These are phyloP conservation scores for Hipposideros larvatus DNA, from an alignment of 2,797 vertebrate species.

Conservation along the genomic window DNA sequence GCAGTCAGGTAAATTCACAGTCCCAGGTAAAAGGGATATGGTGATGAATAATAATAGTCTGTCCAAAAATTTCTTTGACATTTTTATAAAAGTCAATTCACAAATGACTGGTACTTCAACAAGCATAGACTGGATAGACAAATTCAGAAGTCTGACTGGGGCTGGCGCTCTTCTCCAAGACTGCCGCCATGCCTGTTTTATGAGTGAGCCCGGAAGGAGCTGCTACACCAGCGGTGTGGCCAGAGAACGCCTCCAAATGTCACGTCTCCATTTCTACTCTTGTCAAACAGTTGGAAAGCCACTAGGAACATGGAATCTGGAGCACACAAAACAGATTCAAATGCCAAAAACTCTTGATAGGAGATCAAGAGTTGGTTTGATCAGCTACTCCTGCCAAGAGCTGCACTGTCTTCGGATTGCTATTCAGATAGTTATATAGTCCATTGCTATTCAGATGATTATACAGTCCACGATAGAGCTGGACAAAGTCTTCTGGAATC, in stretches of 20 bases:
- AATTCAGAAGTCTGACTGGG: slow-evolving; percentile 87
- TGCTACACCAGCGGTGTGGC: slow-evolving; percentile 86
- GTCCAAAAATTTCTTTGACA: slow-evolving; percentile 98
- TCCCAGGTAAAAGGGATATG: slow-evolving; percentile 99
- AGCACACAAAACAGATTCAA: slow-evolving; percentile 98
- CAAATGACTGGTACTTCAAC: slow-evolving; percentile 83
- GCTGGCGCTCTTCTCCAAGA: slow-evolving; percentile 88
- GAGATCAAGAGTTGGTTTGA: slow-evolving; percentile 98
- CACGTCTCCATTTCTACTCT: slow-evolving; percentile 95
- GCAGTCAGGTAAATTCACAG: slow-evolving; percentile 97
- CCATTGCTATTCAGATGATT: slow-evolving; percentile 77
- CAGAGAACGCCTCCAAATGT: slow-evolving; percentile 92
- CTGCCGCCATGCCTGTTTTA: slow-evolving; percentile 86
- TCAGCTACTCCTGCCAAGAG: slow-evolving; percentile 98
- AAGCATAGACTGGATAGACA: slow-evolving; percentile 74
- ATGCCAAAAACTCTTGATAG: slow-evolving; percentile 99
- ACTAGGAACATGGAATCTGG: slow-evolving; percentile 98
- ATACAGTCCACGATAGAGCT: slow-evolving; percentile 90
- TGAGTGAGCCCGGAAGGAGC: slow-evolving; percentile 87
- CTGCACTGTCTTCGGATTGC: slow-evolving; percentile 97
- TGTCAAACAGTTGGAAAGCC: slow-evolving; percentile 99
- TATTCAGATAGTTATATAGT: slow-evolving; percentile 94
- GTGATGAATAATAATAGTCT: slow-evolving; percentile 97
- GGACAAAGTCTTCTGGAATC: slow-evolving; percentile 98
- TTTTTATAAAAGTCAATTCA: slow-evolving; percentile 88